Evolutionary conservation across 2,113 vertebrate species (phyloP).

Genomic region (Leiothrix lutea): DNA sequence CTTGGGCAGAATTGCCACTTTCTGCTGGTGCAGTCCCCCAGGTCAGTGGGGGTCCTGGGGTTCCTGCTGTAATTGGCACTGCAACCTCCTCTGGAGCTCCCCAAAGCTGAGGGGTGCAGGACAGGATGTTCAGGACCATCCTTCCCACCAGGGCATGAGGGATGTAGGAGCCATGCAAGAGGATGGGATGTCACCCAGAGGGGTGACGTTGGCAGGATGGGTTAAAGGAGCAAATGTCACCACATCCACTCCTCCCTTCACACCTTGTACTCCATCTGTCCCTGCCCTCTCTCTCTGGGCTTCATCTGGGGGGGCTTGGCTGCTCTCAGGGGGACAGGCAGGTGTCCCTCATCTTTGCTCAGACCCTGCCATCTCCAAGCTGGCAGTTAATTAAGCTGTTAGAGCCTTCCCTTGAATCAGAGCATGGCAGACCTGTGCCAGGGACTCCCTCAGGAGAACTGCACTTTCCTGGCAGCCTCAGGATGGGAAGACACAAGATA

Average conservation of each 20-base stretch:
- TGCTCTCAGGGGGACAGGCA: background rate
- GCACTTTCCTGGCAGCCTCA: background rate
- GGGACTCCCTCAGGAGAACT: background rate
- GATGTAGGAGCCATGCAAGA: background rate
- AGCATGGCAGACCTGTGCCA: background rate
- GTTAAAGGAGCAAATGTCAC: background rate
- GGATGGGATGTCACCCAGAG: background rate
- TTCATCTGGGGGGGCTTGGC: background rate
- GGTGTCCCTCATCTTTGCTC: background rate
- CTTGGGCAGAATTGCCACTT: background rate
- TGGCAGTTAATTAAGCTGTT: background rate
- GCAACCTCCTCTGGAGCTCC: background rate
- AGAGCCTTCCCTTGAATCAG: background rate
- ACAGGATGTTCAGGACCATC: background rate
- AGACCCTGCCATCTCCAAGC: background rate
- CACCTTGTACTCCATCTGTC: background rate
- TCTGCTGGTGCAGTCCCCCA: background rate
- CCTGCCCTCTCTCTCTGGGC: background rate
- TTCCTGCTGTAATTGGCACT: background rate
- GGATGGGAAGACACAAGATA: background rate
- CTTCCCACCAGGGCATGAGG: background rate
- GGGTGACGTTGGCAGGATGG: fast-evolving
- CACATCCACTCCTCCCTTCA: background rate
- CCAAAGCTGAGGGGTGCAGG: background rate
- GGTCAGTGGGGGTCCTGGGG: background rate